These are phyloP conservation scores for Encarsia formosa DNA, from an alignment of 2,888 invertebrate species.

Conservation along the genomic window DNA sequence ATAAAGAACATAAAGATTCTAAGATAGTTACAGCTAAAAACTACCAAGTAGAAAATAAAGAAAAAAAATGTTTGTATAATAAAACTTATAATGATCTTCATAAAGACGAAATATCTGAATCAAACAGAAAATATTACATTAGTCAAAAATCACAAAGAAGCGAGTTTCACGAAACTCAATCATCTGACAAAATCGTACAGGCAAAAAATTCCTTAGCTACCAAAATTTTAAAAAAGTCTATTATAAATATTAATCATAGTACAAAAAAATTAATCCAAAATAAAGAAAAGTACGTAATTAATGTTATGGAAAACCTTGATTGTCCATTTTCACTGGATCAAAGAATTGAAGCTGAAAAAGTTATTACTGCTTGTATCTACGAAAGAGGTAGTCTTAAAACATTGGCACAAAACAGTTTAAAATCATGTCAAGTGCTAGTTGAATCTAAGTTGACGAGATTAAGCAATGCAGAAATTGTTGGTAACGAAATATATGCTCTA, in stretches of 20 bases:
- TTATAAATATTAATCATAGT: not conserved
- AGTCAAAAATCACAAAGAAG: not conserved
- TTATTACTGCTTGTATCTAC: not conserved
- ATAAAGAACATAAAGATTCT: not conserved
- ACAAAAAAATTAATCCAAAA: not conserved
- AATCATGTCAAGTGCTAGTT: not conserved
- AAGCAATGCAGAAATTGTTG: not conserved
- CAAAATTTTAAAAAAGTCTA: not conserved
- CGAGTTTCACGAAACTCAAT: too few species aligned
- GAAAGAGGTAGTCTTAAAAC: not conserved
- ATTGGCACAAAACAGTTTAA: not conserved
- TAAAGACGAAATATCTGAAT: not conserved
- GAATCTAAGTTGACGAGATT: not conserved
- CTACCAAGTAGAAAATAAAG: not conserved
- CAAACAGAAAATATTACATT: not conserved
- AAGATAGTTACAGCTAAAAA: not conserved
- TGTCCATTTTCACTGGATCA: not conserved
- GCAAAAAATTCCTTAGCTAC: not conserved
- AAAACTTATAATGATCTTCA: not conserved
- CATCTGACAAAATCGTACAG: not conserved
- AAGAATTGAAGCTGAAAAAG: conserved; percentile 1
- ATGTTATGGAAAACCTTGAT: conserved; percentile 3
- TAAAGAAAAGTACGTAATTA: not conserved
- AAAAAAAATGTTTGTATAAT: not conserved
- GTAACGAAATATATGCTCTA: not conserved